Base-by-base conservation (phyloP, 2,797 vertebrate genomes). In the Pelobates cultripes region DNA sequence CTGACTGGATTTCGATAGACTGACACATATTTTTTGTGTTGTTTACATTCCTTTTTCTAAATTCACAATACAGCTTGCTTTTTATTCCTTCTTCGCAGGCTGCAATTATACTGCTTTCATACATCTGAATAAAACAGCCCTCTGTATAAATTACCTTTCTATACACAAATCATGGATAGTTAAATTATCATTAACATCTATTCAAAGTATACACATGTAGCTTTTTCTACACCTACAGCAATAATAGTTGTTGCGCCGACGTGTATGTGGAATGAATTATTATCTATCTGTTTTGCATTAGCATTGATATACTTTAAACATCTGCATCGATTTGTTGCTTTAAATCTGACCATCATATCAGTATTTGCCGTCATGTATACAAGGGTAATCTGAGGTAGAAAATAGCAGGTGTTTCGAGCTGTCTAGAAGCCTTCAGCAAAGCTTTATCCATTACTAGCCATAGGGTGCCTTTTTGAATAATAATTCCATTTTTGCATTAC, bases 81-180 rank as follows among this genome's bases (percentile, higher is more conserved):
- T 68, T 43, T 68, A 68, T 68, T 68, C 4, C 42, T 68, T 68
- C 41, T 43, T 8, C 28, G 40, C n/a, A 43, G 13, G 42, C 66
- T 68, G 66, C 66, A 68, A 68, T 68, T 42, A 68, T 68, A 68
- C 66, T 43, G 41, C 66, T 68, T 68, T 43, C 66, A 68, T 14
- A 68, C 40, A 68, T 68, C 12, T 68, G 42, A 68, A 43, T 68
- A 68, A 68, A 68, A 43, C 61, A 7, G 1, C 43, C 66, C 42
- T 68, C 66, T 68, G 66, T 43, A 43, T 43, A 68, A 42, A 68
- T 42, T 68, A 68, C 66, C 40, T 68, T 42, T 68, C 7, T 43
- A 10, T n/a, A 28, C 28, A 64, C 28, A 64, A 64, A 68, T 68
- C 66, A 68, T 8, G 66, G 40, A 68, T 68, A 68, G 66, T 68